phyloP scores from a whole-genome alignment of 2,888 invertebrate genomes.

The Bellardia pandia region DNA sequence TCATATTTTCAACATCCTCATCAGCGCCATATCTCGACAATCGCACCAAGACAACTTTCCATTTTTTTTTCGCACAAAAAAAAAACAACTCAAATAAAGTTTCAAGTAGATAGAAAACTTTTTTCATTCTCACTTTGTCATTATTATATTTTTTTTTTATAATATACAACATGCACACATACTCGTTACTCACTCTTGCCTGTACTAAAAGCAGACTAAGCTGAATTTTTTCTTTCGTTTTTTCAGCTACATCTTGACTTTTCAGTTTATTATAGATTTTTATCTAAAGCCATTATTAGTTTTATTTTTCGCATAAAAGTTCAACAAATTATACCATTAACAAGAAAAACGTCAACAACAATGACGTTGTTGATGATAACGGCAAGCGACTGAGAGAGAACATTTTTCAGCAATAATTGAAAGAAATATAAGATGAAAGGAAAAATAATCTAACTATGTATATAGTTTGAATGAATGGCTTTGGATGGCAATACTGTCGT shows the following conservation, averaged over 20 bases:
- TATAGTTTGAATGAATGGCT: neutral
- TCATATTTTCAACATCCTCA: neutral
- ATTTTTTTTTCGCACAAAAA: neutral
- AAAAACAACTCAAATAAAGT: neutral
- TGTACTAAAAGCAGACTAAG: neutral
- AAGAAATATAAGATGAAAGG: neutral
- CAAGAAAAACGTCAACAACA: constrained; percentile 46
- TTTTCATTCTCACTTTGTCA: constrained; percentile 47
- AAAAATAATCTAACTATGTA: neutral
- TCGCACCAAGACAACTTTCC: constrained; percentile 10
- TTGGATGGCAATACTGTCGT: constrained; percentile 6
- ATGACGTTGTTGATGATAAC: constrained; percentile 29
- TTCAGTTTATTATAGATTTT: constrained; percentile 61
- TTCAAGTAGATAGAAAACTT: constrained; percentile 31
- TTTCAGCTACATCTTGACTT: constrained; percentile 37
- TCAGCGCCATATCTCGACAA: neutral
- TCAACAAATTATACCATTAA: constrained; percentile 60
- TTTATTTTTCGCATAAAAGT: constrained; percentile 60
- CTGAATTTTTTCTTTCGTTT: neutral
- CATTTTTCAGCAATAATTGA: neutral
- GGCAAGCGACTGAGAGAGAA: neutral
- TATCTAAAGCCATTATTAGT: constrained; percentile 62
- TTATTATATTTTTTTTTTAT: constrained; percentile 24
- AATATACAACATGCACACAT: neutral
- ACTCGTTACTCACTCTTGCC: neutral